Percentiles rank a stretch among this genome's conserved stretches.
phyloP scores from a whole-genome alignment of 2,797 vertebrate species.

The Antennarius maculatus region DNA sequence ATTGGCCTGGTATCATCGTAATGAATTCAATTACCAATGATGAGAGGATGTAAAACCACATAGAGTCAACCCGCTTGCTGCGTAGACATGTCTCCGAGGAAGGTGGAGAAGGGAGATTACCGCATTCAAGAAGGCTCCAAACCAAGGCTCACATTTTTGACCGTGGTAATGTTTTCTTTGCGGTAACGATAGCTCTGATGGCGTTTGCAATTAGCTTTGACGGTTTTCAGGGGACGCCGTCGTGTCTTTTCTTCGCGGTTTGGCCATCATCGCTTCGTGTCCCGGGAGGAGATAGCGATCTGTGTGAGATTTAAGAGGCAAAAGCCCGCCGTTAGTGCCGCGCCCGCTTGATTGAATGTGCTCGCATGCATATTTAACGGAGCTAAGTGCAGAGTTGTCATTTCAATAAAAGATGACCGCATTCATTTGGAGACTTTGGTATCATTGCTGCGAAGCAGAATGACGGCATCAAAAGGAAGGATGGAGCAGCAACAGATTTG shows the following conservation, averaged over 20 bases:
- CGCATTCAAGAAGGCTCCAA: conserved; percentile 12
- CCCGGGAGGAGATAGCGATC: background rate
- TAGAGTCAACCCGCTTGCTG: conserved; percentile 24
- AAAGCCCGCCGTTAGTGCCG: background rate
- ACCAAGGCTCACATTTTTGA: background rate
- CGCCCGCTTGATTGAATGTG: background rate
- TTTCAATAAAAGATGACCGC: conserved; percentile 23
- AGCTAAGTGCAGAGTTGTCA: conserved; percentile 10
- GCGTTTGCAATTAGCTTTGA: conserved; percentile 9
- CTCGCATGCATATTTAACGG: conserved; percentile 29
- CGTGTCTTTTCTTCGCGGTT: background rate
- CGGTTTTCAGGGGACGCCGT: background rate
- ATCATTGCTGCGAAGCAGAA: conserved; percentile 24
- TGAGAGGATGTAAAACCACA: conserved; percentile 62
- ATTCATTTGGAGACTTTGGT: conserved; percentile 24
- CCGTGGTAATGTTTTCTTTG: background rate
- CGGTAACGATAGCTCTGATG: background rate
- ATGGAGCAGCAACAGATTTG: too few relatives aligned
- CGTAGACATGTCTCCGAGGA: conserved; percentile 27
- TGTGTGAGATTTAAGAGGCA: background rate
- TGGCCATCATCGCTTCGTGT: background rate
- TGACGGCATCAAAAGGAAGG: background rate
- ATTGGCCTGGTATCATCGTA: conserved; percentile 61
- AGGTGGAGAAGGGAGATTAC: conserved; percentile 22
- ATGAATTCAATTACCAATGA: conserved; percentile 70